Conservation (phyloP, 2,888 invertebrate species). For the Cremastinae sp. region DNA sequence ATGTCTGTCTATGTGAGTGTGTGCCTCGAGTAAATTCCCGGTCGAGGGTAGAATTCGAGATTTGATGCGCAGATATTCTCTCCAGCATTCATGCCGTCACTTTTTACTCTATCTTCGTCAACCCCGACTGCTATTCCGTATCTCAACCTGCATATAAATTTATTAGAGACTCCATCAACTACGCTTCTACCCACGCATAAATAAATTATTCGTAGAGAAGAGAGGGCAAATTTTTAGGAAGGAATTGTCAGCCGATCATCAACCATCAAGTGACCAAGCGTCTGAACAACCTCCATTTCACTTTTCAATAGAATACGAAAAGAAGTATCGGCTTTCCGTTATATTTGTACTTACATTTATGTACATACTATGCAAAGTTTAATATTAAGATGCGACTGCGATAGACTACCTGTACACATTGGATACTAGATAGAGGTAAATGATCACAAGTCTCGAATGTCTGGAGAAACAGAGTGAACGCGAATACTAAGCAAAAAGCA, state of each 20-base stretch:
- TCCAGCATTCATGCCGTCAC: conserved; percentile 7
- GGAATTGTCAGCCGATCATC: conserved; percentile 51
- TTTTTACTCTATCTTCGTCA: conserved; percentile 2
- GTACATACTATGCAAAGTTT: too few relatives aligned
- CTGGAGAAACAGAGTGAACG: conserved; percentile 33
- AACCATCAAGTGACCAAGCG: conserved; percentile 60
- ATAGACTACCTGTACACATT: conserved; percentile 6
- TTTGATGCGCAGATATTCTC: conserved; percentile 18
- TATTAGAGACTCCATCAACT: conserved; percentile 12
- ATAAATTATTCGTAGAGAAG: conserved; percentile 3
- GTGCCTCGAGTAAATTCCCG: conserved; percentile 17
- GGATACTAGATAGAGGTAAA: conserved; percentile 47
- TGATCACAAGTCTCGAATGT: conserved; percentile 29
- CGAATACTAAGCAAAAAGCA: conserved; percentile 69
- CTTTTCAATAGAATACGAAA: conserved; percentile 7
- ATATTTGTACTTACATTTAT: too few relatives aligned
- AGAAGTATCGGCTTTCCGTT: too few relatives aligned
- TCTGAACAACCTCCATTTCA: conserved; percentile 61
- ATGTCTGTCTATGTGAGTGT: conserved; percentile 6
- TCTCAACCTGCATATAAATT: conserved; percentile 13
- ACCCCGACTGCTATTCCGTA: not conserved
- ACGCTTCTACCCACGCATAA: not conserved
- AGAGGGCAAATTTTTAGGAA: conserved; percentile 41
- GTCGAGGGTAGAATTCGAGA: not conserved
- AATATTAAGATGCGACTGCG: too few relatives aligned